Conservation (phyloP, 2,113 vertebrate genomes). For the Brachypteracias leptosomus region DNA sequence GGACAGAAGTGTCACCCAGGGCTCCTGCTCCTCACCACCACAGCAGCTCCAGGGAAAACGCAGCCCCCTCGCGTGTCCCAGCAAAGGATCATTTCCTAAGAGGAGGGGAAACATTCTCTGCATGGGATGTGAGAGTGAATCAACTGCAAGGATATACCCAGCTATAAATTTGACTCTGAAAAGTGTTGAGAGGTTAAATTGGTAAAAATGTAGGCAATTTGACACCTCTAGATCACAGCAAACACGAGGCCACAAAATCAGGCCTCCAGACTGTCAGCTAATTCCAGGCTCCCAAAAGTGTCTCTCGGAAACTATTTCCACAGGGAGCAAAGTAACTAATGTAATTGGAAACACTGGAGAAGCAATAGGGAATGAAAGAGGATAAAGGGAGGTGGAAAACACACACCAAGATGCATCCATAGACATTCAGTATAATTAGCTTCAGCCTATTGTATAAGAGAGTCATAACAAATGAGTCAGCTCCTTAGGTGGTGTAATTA, state of each 20-base stretch:
- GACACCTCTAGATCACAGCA: slow-evolving; percentile 38
- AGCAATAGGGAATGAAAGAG: slow-evolving; percentile 28
- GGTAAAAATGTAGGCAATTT: slow-evolving; percentile 55
- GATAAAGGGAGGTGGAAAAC: slow-evolving; percentile 29
- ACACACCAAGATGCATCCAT: slow-evolving; percentile 9
- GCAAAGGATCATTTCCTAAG: background rate
- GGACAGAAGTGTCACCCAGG: background rate
- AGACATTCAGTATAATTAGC: slow-evolving; percentile 43
- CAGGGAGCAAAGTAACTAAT: background rate
- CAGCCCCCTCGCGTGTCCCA: background rate
- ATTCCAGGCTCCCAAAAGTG: background rate
- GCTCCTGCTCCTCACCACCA: background rate
- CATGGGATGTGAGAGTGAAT: background rate
- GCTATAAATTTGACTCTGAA: slow-evolving; percentile 26
- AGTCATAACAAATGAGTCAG: slow-evolving; percentile 65
- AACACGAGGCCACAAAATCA: background rate
- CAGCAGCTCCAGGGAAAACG: background rate
- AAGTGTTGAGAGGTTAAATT: slow-evolving; percentile 52
- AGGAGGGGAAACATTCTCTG: background rate
- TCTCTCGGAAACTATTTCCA: slow-evolving; percentile 50
- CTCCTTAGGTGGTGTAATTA: slow-evolving; percentile 62
- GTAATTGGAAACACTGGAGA: slow-evolving; percentile 50
- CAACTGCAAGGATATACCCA: background rate
- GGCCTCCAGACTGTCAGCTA: background rate
- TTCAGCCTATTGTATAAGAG: slow-evolving; percentile 44